Percentiles rank a stretch among this genome's conserved stretches.
Evolutionary conservation across 2,888 invertebrate species (phyloP).

Genomic region (Aporophyla nigra): DNA sequence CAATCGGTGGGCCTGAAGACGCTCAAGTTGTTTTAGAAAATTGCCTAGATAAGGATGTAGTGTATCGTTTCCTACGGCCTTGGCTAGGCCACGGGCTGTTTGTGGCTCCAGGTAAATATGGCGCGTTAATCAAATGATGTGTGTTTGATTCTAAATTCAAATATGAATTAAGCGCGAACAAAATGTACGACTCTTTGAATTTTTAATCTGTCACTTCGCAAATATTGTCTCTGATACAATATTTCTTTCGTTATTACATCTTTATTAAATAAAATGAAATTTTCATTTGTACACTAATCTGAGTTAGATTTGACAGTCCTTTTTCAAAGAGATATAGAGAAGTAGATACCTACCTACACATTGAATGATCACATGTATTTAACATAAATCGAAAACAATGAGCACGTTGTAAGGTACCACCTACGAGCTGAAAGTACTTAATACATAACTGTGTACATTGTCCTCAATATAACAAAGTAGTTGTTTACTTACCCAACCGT

Average conservation of each 20-base stretch:
- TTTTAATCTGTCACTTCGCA: conserved; percentile 35
- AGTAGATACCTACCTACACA: neutral
- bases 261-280: too few species aligned
- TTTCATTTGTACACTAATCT: neutral
- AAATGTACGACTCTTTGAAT: conserved; percentile 33
- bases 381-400: neutral
- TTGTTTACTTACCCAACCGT: neutral
- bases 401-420: neutral
- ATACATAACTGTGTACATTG: neutral
- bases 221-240: conserved; percentile 51
- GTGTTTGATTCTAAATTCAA: conserved; percentile 33
- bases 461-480: neutral
- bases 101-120: conserved; percentile 82
- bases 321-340: neutral
- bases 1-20: conserved; percentile 81
- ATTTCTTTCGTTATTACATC: conserved; percentile 28
- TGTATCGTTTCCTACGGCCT: conserved; percentile 83
- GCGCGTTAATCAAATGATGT: conserved; percentile 22
- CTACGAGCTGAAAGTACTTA: neutral
- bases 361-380: neutral
- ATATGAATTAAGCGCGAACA: conserved; percentile 48
- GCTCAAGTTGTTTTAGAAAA: conserved; percentile 84
- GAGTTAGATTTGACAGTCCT: neutral
- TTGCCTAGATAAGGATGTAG: conserved; percentile 84
- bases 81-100: conserved; percentile 87